Base-by-base conservation (phyloP, 2,113 vertebrate species). In the Struthio camelus region DNA sequence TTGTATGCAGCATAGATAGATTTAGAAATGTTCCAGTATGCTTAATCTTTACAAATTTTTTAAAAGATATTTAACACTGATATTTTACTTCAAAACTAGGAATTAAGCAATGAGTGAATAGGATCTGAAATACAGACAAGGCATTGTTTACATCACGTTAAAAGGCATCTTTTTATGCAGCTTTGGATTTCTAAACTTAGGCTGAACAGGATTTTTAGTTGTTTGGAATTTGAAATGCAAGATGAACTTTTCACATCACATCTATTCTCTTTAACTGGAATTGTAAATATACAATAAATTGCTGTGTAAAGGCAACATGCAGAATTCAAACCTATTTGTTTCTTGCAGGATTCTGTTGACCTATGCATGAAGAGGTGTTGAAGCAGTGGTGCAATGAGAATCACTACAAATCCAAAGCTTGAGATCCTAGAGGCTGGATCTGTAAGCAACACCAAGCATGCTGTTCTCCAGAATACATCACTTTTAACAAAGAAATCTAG, bases 1-100 rank as follows among this genome's bases (percentile, higher is more conserved):
- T 90, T 84, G 76, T 96, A 81, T 76, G 90, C 88, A 83, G 66
- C 67, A 30, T 30, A 89, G 20, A 85, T 56, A 93, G 86, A 82
- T 85, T 90, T 90, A 96, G 87, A 97, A 98, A 96, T 98, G 93
- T 62, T 95, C 93, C 91, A 44, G 8, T 97, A 93, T 92, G 90
- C 48, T 96, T 96, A 78, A 93, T 87, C 93, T 96, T 88, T 83
- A 97, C 89, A 94, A 56, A 80, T 94, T 90, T 97, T 93, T 92
- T 1, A 0, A 70, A 90, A 80, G 82, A 36, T 94, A 82, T 96
- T 97, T 94, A 87, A 96, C 93, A 91, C 90, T 92, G 76, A 94
- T 87, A 81, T 97, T 96, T 94, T 51, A 94, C 94, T 96, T 94
- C 71, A 94, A 93, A 89, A 93, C 85, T 94, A 70, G 53, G 32